Base-by-base conservation (phyloP, 1,140 invertebrate species). In the Bombyx mandarina region DNA sequence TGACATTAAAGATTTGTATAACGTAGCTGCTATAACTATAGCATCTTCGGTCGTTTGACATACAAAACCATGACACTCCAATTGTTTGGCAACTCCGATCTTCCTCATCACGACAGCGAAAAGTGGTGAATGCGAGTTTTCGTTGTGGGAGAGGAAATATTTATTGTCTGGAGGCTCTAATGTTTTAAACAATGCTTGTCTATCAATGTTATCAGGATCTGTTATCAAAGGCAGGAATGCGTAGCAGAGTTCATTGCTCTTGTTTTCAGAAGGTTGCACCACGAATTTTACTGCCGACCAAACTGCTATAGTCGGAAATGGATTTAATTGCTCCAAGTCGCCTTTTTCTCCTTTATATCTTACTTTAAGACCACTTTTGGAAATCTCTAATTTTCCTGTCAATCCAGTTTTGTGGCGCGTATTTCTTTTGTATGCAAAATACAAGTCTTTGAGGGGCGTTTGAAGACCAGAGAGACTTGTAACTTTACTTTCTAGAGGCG, bases 61-160 rank as follows among this genome's bases (percentile, higher is more conserved):
- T 58, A 95, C 93, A 84, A 97, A 98, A 10, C 94, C 96, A 86
- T 98, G 96, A 79, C 96, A 97, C 83, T 97, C 95, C 52, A 97
- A 85, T 60, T 94, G 89, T 70, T 93, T 93, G 3, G 93, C 92
- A 7, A 93, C 91, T 18, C 93, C 93, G 43, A 92, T 91, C 66
- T 94, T 93, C 64, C 94, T 90, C 94, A 97, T 97, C 18, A 97
- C 94, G 47, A 97, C 95, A 9, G 95, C 94, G 80, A 98, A 97
- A 71, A 98, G 91, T 1, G 96, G 95, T 0, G 94, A 94, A 83
- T 96, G 95, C 7, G 89, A 79, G 62, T 88, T 88, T 77, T 86
- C 83, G 77, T 88, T 86, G 78, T 87, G 75, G 72, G 85, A 88
- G 78, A 88, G 81, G 66, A 91, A 89, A 60, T 88, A 90, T 67